Evolutionary conservation across 2,888 invertebrate species (phyloP).

Genomic region (Polydrusus tereticollis): DNA sequence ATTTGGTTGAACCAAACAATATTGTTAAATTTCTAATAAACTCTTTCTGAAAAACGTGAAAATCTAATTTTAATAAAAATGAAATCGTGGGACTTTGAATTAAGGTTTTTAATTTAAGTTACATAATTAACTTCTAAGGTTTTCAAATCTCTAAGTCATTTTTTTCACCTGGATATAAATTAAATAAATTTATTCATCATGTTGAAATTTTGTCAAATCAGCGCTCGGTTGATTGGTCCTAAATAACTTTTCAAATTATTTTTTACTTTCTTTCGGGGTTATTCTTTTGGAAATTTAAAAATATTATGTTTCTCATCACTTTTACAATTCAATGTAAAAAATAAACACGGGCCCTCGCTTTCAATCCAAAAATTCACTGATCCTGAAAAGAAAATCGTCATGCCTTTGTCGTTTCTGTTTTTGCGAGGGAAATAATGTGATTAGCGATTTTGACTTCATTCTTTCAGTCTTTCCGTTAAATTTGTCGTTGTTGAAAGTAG

Average conservation of each 20-base stretch:
- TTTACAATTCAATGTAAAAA: constrained; percentile 37
- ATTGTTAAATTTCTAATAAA: no score
- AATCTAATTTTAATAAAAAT: no score
- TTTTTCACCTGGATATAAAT: constrained; percentile 8
- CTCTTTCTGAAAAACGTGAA: no score
- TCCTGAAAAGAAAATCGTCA: constrained; percentile 40
- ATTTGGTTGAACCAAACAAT: no score
- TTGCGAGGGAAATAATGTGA: constrained; percentile 45
- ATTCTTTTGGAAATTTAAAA: constrained; percentile 38
- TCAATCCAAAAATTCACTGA: constrained; percentile 41
- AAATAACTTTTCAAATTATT: constrained; percentile 28
- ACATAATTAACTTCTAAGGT: neutral
- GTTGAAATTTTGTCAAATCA: constrained; percentile 13
- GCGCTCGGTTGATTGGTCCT: constrained; percentile 20
- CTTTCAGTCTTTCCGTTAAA: constrained; percentile 42
- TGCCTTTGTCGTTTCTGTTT: constrained; percentile 44
- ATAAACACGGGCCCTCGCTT: constrained; percentile 33
- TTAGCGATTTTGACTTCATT: constrained; percentile 46
- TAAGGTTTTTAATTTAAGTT: neutral
- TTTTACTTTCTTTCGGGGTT: constrained; percentile 31
- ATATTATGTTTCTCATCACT: constrained; percentile 39
- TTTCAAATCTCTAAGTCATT: neutral
- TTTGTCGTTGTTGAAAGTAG: constrained; percentile 28
- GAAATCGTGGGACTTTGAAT: neutral
- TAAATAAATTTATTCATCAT: constrained; percentile 17